Conservation (phyloP, 2,888 invertebrate species). For the Nomada fucata region DNA sequence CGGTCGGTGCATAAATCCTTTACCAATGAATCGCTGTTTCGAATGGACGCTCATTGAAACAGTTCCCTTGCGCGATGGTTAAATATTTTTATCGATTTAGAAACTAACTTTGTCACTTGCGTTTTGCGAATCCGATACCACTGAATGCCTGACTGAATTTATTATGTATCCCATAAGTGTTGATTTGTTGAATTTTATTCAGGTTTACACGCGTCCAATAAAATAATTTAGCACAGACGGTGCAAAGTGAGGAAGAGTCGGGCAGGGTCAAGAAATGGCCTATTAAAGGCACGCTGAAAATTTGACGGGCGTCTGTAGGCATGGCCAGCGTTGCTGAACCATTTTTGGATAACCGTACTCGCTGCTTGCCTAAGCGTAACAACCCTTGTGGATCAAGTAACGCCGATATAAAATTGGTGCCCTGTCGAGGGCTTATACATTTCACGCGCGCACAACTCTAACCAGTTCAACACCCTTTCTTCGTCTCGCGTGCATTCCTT, state of each 20-base stretch:
- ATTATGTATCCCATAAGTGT: neutral
- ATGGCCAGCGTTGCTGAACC: conserved; percentile 36
- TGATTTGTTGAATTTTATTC: neutral
- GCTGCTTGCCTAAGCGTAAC: conserved; percentile 26
- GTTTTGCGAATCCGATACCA: neutral
- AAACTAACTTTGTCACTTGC: neutral
- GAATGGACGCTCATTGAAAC: neutral
- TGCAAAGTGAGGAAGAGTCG: neutral
- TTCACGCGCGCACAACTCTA: conserved; percentile 15
- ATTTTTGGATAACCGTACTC: conserved; percentile 44
- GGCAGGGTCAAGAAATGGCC: conserved; percentile 20
- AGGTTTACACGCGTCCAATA: neutral
- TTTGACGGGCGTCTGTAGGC: conserved; percentile 8
- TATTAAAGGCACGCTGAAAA: conserved; percentile 22
- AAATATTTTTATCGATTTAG: neutral
- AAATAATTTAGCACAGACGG: conserved; percentile 6
- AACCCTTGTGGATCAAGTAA: conserved; percentile 7
- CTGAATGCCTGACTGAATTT: neutral
- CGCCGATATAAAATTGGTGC: conserved; percentile 3
- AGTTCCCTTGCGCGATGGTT: neutral
- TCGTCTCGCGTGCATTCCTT: neutral
- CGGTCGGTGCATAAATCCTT: neutral
- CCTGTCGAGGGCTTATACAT: neutral
- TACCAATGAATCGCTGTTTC: conserved; percentile 1
- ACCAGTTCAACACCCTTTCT: neutral